These are phyloP conservation scores for Hephaestus fuliginosus DNA, from an alignment of 2,797 vertebrate genomes.

Conservation along the genomic window DNA sequence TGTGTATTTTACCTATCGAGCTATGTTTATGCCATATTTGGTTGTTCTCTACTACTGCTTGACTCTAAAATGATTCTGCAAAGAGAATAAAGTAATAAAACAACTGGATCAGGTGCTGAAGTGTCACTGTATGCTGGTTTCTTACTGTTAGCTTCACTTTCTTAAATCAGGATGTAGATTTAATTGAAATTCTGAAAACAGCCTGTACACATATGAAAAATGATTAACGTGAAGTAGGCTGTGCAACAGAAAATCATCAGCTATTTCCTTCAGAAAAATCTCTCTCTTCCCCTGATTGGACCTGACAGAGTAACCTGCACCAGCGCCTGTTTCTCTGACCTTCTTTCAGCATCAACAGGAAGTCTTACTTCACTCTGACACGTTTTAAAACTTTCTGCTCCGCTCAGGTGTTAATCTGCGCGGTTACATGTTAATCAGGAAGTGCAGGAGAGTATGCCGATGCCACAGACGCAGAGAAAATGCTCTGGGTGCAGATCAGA, in stretches of 20 bases:
- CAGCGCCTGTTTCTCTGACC: background rate
- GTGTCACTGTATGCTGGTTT: background rate
- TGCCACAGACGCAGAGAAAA: background rate
- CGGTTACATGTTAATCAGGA: slow-evolving; percentile 14
- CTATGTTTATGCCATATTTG: background rate
- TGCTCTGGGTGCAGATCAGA: background rate
- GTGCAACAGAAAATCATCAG: background rate
- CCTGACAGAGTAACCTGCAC: background rate
- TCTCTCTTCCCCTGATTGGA: background rate
- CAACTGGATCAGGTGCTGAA: background rate
- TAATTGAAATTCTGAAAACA: background rate
- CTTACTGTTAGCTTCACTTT: background rate
- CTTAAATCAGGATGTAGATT: no score
- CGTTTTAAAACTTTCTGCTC: background rate
- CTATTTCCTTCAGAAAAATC: background rate
- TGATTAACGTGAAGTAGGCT: background rate
- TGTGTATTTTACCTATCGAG: no score
- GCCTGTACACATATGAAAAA: background rate
- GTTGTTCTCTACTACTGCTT: no score
- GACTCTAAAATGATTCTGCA: background rate
- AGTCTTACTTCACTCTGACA: background rate
- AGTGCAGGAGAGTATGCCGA: background rate
- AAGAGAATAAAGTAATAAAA: background rate
- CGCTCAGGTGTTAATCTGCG: slow-evolving; percentile 40
- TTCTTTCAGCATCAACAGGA: background rate